Evolutionary conservation across 2,797 vertebrate species (phyloP), one percentile per base, ranked within the genome.

Genomic region (Rhynchonycteris naso): DNA sequence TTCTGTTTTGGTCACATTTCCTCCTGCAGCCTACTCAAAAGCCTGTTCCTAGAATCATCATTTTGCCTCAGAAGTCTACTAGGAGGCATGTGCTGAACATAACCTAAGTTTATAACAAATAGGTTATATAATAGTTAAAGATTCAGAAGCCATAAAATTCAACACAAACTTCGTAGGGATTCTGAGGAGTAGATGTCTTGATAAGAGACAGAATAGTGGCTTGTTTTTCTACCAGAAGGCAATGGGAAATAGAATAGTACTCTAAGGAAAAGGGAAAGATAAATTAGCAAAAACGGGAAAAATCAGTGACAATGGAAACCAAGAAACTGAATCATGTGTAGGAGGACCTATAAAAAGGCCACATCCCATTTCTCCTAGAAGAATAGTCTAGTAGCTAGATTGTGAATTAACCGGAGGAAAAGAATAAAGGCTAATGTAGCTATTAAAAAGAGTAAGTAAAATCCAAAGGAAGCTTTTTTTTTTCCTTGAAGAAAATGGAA

Each of bases 51-150:
- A 71, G 33, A 93, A 78, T 94, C 18, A 43, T 74, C 28, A 38
- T 69, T n/a, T 92, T 83, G 50, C 71, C 52, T 58, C 43, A 71
- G 50, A 90, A 78, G 4, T 80, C 50, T 92, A 82, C 69, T 89
- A 58, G 22, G 24, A 84, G 33, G 81, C 24, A 28, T 56, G 35
- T 35, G 16, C 79, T 76, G 35, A 95, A 71, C 10, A 68, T 71
- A 93, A 72, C 10, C 78, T 85, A 63, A 81, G 58, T 7, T 95
- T 96, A 58, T 54, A 91, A 35, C n/a, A 93, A 90, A 79, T 90
- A 79, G n/a, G 26, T 87, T 93, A 18, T 78, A 1, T 66, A 74
- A 76, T 66, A 91, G 21, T 72, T 92, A 92, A 85, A 96, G 72
- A 66, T 91, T 96, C 33, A 94, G 54, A 58, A 33, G 24, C n/a